Base-by-base conservation (phyloP, 2,113 vertebrate genomes). In the Myiagra hebetior region DNA sequence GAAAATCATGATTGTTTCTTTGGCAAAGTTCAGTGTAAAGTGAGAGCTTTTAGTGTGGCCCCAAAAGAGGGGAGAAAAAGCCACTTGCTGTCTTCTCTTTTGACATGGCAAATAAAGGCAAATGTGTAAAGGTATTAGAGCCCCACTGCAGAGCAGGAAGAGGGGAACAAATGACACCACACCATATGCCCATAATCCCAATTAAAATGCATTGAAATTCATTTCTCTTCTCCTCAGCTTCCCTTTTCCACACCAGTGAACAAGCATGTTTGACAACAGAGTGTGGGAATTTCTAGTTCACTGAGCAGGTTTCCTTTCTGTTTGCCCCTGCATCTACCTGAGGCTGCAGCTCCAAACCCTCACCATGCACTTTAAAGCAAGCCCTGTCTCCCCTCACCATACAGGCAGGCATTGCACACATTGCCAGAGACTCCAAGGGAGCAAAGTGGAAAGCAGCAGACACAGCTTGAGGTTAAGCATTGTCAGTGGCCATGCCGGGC, bases 221-320 rank as follows among this genome's bases (percentile, higher is more conserved):
- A 85, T 93, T 93, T 94, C 87, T 96, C 72, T 91, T 83, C 84
- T 91, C 81, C 46, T 89, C 79, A 94, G 85, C 79, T 85, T 93
- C 93, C 74, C 83, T 94, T 97, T 96, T 95, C 89, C 94, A 91
- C 85, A 44, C 74, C 92, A 95, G 49, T 64, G 94, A 97, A 68
- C 96, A 97, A 87, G 83, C 33, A 44, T 67, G 94, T 97, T 96
- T 96, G 94, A 96, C 92, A 97, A 94, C 85, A 89, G 87, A 60
- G 84, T 96, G 90, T 96, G 89, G 87, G 92, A 95, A 97, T 95
- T 96, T 97, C 91, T 93, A 96, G 88, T 96, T 97, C 93, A 94
- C 76, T 89, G 92, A 96, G 83, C 85, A 77, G 49, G 76, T 93
- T 94, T 82, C 75, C 86, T 95, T 92, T 60, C 83, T 85, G 27